Conservation (phyloP, 2,797 vertebrate genomes). For the Champsocephalus esox region DNA sequence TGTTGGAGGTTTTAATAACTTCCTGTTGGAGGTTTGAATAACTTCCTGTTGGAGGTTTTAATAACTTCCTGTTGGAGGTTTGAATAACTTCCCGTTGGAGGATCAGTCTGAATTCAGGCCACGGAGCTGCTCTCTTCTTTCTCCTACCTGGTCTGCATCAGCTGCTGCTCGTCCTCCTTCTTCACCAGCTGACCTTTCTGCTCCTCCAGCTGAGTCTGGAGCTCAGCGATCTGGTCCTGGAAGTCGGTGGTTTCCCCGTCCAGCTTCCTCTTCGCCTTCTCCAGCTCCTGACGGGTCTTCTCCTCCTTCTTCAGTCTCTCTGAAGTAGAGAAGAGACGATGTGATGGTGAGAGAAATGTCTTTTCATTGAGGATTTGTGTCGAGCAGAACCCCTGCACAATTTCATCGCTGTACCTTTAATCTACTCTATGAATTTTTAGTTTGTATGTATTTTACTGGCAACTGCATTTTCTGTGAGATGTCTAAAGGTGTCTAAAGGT, state of each 20-base stretch:
- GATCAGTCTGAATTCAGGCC: no score
- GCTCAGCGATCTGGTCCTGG: slow-evolving; percentile 96
- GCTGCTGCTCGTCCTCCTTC: slow-evolving; percentile 97
- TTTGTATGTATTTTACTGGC: no score
- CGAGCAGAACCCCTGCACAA: no score
- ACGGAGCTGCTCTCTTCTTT: not conserved
- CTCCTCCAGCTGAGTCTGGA: slow-evolving; percentile 95
- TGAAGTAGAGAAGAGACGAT: slow-evolving; percentile 57
- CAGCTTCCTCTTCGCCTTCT: slow-evolving; percentile 97
- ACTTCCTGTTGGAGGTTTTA: no score
- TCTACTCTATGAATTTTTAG: no score
- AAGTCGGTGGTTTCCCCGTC: slow-evolving; percentile 95
- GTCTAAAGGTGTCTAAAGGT: no score
- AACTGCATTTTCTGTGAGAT: no score
- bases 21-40: no score
- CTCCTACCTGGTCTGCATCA: slow-evolving; percentile 84
- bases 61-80: no score
- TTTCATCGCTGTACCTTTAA: no score
- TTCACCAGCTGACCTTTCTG: slow-evolving; percentile 93
- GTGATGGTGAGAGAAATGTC: rapidly evolving
- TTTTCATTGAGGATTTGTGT: not conserved
- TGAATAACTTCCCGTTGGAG: no score
- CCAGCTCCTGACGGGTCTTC: slow-evolving; percentile 96
- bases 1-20: no score
- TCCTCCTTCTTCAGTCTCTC: slow-evolving; percentile 98